Evolutionary conservation across 92 coral and sea anemone genomes (phyloP), one percentile per base, ranked within the genome.

Genomic region (Phenganax marumi): DNA sequence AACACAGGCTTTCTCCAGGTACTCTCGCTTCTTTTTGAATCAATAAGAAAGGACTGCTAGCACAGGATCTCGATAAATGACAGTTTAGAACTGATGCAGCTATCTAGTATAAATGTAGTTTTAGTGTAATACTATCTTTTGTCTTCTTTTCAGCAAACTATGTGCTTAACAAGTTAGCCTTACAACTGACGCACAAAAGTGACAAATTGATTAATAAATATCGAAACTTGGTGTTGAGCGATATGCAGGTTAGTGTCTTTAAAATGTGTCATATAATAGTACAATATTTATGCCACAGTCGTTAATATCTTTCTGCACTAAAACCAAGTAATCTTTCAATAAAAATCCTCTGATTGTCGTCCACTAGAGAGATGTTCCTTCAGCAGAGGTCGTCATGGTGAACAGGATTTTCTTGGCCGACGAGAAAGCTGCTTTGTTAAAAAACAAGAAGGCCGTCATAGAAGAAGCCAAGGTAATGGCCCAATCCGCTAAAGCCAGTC

Each of bases 311-410:
- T 33, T 33, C 43, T 33, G 3, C 43, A 33, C 43, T 33, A 33
- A 33, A 33, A 33, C 43, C 3, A 33, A 33, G 43, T 33, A 1
- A 33, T 33, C 43, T 33, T 33, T 33, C 43, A 33, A 33, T 33
- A 33, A 33, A 33, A 2, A 33, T 33, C 5, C 43, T 33, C 43
- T 33, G 43, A 33, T 33, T 33, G 0, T 33, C 0, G 43, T 2
- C 5, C 43, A 33, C 43, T 87, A 95, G 98, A 85, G 97, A 57
- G 66, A 90, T 52, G 96, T 92, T 50, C 97, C 98, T 2, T 95
- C 98, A 12, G 93, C 98, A 5, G 98, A 95, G 85, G 91, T 95
- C 88, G 98, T 95, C 0, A 95, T 95, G 98, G 72, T 95, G 47
- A 92, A 95, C 86, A 83, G 98, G 84, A 91, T 95, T 10, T 95